Conservation (phyloP, 2,113 vertebrate genomes). For the Numenius arquata region DNA sequence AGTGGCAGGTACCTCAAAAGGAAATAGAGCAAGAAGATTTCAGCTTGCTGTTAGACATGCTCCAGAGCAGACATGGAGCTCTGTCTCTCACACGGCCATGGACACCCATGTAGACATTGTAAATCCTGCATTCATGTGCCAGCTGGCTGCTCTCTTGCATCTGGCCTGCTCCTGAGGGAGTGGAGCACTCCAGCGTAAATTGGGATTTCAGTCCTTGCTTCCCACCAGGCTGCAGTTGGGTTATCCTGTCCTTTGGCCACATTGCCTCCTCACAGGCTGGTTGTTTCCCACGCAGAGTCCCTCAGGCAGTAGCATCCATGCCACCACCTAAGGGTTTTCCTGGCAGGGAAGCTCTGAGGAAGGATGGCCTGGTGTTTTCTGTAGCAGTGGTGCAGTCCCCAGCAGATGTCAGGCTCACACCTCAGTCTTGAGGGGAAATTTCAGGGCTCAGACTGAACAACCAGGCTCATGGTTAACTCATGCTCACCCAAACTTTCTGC, state of each 20-base stretch:
- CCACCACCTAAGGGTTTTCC: not conserved
- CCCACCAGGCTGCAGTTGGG: not conserved
- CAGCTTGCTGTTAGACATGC: not conserved
- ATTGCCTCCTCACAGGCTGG: not conserved
- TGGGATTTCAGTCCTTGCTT: not conserved
- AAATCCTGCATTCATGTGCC: not conserved
- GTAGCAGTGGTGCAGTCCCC: not conserved
- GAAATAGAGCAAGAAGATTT: not conserved
- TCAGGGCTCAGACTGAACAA: not conserved
- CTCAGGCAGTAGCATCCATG: not conserved
- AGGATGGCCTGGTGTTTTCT: not conserved
- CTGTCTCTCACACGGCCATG: not conserved
- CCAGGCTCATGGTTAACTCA: not conserved
- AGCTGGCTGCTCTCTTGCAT: not conserved
- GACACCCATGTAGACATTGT: not conserved
- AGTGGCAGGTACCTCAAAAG: not conserved
- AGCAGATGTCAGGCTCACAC: conserved; percentile 38
- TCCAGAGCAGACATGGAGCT: not conserved
- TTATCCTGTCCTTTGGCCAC: not conserved
- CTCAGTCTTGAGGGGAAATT: not conserved
- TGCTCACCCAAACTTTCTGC: not conserved
- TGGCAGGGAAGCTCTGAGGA: not conserved
- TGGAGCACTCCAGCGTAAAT: not conserved
- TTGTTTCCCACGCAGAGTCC: not conserved
- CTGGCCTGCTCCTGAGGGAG: not conserved